These are phyloP conservation scores for Silurus glanis DNA, from an alignment of 2,113 vertebrate species.

Conservation along the genomic window DNA sequence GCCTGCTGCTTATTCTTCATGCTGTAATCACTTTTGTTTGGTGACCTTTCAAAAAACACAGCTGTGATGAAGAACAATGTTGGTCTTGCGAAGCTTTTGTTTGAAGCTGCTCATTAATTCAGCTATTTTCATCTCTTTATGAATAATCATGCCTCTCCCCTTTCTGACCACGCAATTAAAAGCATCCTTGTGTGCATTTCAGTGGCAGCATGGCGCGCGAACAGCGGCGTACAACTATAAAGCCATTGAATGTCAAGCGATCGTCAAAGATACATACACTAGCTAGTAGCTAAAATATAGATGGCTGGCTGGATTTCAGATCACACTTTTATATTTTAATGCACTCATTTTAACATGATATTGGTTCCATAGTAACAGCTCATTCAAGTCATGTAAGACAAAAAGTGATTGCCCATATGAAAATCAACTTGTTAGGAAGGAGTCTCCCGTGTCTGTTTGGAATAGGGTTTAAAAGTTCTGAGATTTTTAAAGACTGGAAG, in stretches of 20 bases:
- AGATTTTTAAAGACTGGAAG: too few relatives aligned
- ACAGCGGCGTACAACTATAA: background rate
- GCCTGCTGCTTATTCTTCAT: background rate
- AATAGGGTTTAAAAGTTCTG: too few relatives aligned
- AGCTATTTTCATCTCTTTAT: constrained; percentile 14
- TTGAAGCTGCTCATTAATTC: constrained; percentile 20
- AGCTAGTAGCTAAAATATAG: background rate
- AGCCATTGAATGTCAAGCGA: background rate
- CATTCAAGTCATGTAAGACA: too few relatives aligned
- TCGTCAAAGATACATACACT: background rate
- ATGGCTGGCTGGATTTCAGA: background rate
- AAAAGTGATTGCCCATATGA: background rate
- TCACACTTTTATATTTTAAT: background rate
- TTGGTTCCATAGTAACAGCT: background rate
- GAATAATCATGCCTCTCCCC: background rate
- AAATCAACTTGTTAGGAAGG: background rate
- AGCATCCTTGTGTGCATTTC: background rate
- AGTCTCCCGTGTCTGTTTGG: background rate
- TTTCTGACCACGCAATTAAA: background rate
- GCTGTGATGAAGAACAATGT: constrained; percentile 15
- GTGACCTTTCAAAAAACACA: constrained; percentile 31
- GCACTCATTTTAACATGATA: background rate
- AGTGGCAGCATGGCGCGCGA: background rate
- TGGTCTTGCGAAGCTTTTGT: background rate
- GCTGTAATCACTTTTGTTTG: constrained; percentile 19